phyloP scores from a whole-genome alignment of 2,888 invertebrate species.

The Elmis aenea region DNA sequence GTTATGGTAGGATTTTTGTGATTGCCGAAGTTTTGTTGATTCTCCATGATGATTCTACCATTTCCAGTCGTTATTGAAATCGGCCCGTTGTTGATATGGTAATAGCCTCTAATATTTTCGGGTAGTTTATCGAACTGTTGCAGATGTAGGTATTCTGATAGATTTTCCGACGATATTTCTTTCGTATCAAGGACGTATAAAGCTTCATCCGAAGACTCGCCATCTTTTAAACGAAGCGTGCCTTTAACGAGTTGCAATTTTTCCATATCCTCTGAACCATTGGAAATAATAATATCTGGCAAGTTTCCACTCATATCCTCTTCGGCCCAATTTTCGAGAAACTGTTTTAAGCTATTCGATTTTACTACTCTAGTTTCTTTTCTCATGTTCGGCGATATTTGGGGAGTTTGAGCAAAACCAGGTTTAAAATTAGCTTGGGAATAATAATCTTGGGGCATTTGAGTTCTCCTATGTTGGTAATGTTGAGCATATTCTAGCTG shows the following conservation, averaged over 20 bases:
- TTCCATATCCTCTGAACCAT: constrained; percentile 9
- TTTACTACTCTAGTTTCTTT: constrained; percentile 29
- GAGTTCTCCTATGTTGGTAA: constrained; percentile 27
- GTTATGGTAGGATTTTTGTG: no score
- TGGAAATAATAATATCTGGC: constrained; percentile 13
- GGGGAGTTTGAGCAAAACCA: constrained; percentile 19
- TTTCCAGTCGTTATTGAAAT: constrained; percentile 1
- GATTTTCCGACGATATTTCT: constrained; percentile 29
- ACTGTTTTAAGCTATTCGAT: constrained; percentile 38
- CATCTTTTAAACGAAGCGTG: constrained; percentile 10
- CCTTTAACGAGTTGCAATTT: constrained; percentile 11
- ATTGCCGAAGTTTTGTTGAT: no score
- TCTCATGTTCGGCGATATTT: constrained; percentile 25
- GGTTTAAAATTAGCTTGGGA: constrained; percentile 16
- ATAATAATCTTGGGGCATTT: constrained; percentile 19
- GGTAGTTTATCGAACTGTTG: constrained; percentile 28
- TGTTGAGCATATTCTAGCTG: constrained; percentile 31
- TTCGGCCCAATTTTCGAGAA: constrained; percentile 42
- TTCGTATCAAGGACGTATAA: constrained; percentile 30
- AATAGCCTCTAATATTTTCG: constrained; percentile 17
- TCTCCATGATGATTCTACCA: constrained; percentile 13
- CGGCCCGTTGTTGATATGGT: constrained; percentile 10
- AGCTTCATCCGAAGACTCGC: constrained; percentile 12
- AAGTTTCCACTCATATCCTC: constrained; percentile 34
- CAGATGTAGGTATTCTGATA: constrained; percentile 29